Evolutionary conservation across 2,797 vertebrate species (phyloP).

Genomic region (Mormyrus hasselquistii): DNA sequence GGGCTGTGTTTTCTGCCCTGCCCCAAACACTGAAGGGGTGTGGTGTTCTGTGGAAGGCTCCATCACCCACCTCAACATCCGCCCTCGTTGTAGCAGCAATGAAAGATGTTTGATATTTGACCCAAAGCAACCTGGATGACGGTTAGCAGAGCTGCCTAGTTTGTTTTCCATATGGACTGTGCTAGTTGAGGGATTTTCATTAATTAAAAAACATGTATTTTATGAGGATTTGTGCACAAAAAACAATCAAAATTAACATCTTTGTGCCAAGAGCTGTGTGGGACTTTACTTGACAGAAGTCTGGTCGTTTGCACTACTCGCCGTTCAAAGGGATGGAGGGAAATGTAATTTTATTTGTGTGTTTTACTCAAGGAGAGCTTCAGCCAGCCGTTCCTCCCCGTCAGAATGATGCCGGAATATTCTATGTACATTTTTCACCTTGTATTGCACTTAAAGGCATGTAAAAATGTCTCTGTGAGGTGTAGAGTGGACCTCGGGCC

Average conservation of each 20-base stretch:
- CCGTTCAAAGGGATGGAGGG: not conserved
- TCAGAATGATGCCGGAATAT: not conserved
- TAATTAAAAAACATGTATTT: not conserved
- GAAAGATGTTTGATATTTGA: not conserved
- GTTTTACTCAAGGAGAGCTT: not conserved
- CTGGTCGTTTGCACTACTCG: conserved; percentile 1
- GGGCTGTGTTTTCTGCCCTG: conserved; percentile 6
- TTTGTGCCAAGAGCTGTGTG: not conserved
- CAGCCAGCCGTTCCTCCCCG: not conserved
- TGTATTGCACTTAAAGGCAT: not conserved
- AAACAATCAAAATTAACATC: not conserved
- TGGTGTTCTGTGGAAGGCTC: conserved; percentile 41
- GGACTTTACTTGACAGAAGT: not conserved
- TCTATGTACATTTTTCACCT: not conserved
- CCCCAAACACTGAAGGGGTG: conserved; percentile 31
- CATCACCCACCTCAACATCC: not conserved
- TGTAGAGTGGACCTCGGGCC: not conserved
- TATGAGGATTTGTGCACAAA: conserved; percentile 5
- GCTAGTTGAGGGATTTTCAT: not conserved
- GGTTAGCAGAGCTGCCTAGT: not conserved
- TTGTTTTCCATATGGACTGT: not conserved
- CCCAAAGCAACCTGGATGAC: not conserved
- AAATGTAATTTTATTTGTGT: not conserved
- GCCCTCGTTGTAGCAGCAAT: not conserved
- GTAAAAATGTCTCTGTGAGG: not conserved